phyloP scores from a whole-genome alignment of 2,113 vertebrate species.

The Tamias sibiricus region DNA sequence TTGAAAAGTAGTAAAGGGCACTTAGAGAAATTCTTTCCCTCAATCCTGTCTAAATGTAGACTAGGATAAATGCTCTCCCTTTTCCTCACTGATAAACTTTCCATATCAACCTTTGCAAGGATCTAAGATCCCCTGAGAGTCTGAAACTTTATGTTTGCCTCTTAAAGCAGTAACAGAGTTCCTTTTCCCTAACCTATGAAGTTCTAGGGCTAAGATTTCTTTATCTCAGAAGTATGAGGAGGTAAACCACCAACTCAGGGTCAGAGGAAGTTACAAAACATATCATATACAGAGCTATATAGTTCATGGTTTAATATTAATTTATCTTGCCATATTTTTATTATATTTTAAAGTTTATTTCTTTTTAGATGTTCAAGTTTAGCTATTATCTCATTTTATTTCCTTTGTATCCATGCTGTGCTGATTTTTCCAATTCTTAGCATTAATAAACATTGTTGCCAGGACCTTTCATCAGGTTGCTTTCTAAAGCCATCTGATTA shows the following conservation, averaged over 20 bases:
- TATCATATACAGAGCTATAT: neutral
- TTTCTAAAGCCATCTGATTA: neutral
- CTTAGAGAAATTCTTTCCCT: neutral
- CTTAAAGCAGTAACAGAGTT: neutral
- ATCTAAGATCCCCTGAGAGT: neutral
- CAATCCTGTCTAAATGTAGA: neutral
- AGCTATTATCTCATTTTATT: neutral
- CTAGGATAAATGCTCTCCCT: neutral
- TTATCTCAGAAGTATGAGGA: neutral
- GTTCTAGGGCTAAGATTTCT: neutral
- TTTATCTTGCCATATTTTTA: neutral
- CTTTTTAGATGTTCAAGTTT: neutral
- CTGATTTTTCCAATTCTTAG: neutral
- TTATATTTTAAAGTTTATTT: neutral
- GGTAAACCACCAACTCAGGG: neutral
- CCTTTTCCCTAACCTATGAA: neutral
- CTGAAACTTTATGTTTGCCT: constrained; percentile 32
- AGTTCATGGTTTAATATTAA: neutral
- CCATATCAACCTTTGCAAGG: neutral
- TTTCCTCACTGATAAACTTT: neutral
- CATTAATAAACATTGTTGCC: neutral
- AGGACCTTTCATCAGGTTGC: neutral
- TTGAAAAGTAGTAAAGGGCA: neutral
- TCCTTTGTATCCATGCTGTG: neutral
- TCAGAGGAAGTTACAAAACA: neutral